Base-by-base conservation (phyloP, 1,140 invertebrate genomes). In the Drosophila gunungcola region DNA sequence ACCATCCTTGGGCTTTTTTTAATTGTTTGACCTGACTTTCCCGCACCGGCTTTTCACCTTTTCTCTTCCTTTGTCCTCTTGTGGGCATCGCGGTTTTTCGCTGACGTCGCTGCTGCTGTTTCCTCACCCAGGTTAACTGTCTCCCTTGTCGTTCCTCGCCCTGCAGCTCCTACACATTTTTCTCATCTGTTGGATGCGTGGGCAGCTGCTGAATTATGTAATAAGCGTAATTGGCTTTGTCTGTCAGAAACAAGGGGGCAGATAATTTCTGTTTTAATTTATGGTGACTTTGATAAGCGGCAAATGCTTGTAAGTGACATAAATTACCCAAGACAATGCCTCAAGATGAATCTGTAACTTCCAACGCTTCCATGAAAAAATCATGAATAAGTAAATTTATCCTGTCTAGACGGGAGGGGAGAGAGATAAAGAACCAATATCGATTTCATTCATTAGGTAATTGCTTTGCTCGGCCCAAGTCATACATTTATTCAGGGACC, bases 251-350 rank as follows among this genome's bases (percentile, higher is more conserved):
- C 16, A 36, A 25, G 25, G 21, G 55, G 16, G 43, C 43, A 60
- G 63, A 75, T 80, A 78, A 63, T 74, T 45, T 67, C 60, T 27
- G 48, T 79, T 78, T 75, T 82, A 83, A 88, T 83, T 88, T 88
- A 88, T 88, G 64, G 83, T 83, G 84, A 76, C 82, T 78, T 78
- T 88, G 82, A 86, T 86, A 86, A 86, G 83, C 74, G 60, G 61
- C 64, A 75, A 88, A 51, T 48, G 83, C 68, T 63, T 56, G 72
- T 67, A 88, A 88, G 78, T 67, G 83, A 75, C 79, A 72, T 88
- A 88, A 82, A 86, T 88, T 88, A 79, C 79, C 64, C 69, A 76
- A 86, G 60, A 51, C 57, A 79, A 78, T 78, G 52, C 46, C 64
- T 67, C 72, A 64, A 67, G 73, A 76, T 41, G 46, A 67, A 75